These are phyloP conservation scores for Myotis myotis DNA, from an alignment of 2,797 vertebrate species.

Conservation along the genomic window DNA sequence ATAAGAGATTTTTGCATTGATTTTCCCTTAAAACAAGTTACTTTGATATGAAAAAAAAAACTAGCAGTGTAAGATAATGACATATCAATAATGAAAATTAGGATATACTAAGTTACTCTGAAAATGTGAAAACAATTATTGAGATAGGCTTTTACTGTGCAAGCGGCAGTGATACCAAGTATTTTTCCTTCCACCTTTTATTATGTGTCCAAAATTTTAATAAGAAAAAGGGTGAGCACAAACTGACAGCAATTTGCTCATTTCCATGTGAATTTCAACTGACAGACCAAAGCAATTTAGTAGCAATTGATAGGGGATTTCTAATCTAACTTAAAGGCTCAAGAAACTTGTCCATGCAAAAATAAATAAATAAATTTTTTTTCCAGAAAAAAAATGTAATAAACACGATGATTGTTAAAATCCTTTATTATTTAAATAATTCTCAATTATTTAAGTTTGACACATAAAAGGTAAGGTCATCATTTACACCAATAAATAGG, in stretches of 20 bases:
- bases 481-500: constrained; percentile 45
- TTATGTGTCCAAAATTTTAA: background rate
- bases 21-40: background rate
- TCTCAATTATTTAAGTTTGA: constrained; percentile 17
- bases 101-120: background rate
- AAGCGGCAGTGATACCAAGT: background rate
- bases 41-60: background rate
- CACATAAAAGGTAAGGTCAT: background rate
- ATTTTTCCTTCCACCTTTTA: background rate
- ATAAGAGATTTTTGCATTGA: background rate
- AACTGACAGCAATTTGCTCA: background rate
- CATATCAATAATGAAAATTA: background rate
- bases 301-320: background rate
- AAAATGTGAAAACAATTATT: background rate
- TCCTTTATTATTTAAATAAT: background rate
- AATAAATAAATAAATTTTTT: background rate
- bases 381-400: background rate
- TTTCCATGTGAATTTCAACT: constrained; percentile 16
- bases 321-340: background rate
- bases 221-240: background rate
- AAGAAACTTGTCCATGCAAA: background rate
- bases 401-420: background rate
- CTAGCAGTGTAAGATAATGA: background rate
- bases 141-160: background rate
- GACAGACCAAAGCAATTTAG: background rate